phyloP scores from a whole-genome alignment of 1,140 invertebrate species.

The Chironomus striatipennis region DNA sequence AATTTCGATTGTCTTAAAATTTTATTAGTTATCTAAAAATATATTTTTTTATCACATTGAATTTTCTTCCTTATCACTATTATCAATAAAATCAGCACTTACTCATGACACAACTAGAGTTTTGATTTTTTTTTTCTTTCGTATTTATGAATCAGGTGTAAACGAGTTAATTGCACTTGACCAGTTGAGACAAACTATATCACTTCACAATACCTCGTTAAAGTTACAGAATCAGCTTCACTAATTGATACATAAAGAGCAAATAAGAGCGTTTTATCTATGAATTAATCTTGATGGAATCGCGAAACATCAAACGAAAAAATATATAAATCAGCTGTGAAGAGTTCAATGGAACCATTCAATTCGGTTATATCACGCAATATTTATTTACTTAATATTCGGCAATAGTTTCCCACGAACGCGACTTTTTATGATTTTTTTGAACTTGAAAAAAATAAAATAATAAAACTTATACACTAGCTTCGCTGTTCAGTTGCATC shows the following conservation, averaged over 20 bases:
- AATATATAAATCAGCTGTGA: neutral
- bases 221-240: neutral
- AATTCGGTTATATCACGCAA: neutral
- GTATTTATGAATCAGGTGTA: neutral
- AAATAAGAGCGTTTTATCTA: neutral
- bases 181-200: neutral
- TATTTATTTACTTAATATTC: neutral
- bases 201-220: conserved; percentile 6
- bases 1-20: no score
- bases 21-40: no score
- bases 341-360: conserved; percentile 11
- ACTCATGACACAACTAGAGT: no score
- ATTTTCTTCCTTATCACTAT: no score
- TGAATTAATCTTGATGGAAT: neutral
- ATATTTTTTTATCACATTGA: no score
- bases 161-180: conserved; percentile 8
- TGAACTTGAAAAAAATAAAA: neutral
- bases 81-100: no score
- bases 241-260: neutral
- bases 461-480: neutral
- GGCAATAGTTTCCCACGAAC: neutral
- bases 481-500: neutral
- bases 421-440: neutral
- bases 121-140: no score
- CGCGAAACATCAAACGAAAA: neutral